Evolutionary conservation across 2,888 invertebrate species (phyloP), one percentile per base, ranked within the genome.

Genomic region (Chloroclystis v-ata): DNA sequence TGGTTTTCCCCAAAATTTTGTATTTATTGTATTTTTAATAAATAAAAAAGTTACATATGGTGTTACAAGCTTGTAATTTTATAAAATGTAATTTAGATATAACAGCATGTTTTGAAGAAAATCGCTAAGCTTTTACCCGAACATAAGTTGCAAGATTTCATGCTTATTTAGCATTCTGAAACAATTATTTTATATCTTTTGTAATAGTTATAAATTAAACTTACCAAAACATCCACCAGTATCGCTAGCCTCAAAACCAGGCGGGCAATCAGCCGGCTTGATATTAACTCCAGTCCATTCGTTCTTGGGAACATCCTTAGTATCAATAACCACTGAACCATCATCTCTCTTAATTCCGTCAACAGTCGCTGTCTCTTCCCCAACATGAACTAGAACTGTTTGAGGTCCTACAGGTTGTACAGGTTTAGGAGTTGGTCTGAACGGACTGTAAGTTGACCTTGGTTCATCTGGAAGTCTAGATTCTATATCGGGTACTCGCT

Each of bases 171-270:
- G n/a, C n/a, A n/a, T n/a, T n/a, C n/a, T n/a, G n/a, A n/a, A n/a
- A n/a, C n/a, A n/a, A n/a, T n/a, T n/a, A n/a, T n/a, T n/a, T n/a
- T n/a, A n/a, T n/a, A n/a, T n/a, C 7, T 8, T 26, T 9, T 6
- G 2, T 6, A 9, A 8, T 7, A 26, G 6, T 1, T 26, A 1
- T 9, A 8, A 6, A 9, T 26, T 3, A 4, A 20, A 61, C 78
- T 78, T 73, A 91, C 91, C 91, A 52, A 87, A 80, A 67, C 92
- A 92, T 37, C 89, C 89, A 4, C 91, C 91, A 53, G 79, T 77
- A 12, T 75, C 72, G 59, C 90, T 89, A 33, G 84, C 65, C 49
- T 89, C 83, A 54, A 90, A 91, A 0, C 92, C 92, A 49, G 57
- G 40, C 8, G 82, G 79, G 63, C 90, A 90, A 7, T 70, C 66